Conservation (phyloP, 35 echinoderm and acorn worm genomes). For the Anneissia japonica region DNA sequence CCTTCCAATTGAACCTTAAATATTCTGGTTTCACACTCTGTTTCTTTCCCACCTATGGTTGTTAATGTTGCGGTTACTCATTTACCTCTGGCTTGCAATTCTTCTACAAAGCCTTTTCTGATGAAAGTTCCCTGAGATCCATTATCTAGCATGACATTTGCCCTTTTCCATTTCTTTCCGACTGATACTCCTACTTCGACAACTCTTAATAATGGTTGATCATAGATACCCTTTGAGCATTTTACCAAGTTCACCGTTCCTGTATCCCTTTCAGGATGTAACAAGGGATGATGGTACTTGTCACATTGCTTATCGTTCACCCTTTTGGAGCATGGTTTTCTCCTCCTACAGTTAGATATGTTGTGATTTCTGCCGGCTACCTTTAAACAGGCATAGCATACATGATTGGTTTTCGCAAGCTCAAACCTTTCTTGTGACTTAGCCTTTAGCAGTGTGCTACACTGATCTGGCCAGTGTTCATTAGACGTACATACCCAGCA, state of each 20-base stretch:
- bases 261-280: background rate
- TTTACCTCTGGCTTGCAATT: slow-evolving; percentile 1
- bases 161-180: background rate
- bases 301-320: slow-evolving; percentile 1
- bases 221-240: too few species aligned
- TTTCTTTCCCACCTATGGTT: too few species aligned
- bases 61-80: slow-evolving; percentile 5
- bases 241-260: too few species aligned
- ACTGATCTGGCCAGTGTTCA: background rate
- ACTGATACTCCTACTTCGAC: too few species aligned
- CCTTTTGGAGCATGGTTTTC: background rate
- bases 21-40: too few species aligned
- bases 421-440: background rate
- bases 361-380: slow-evolving; percentile 1
- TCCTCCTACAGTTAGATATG: background rate
- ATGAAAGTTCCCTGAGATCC: slow-evolving; percentile 29
- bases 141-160: slow-evolving; percentile 19
- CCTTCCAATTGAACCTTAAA: too few species aligned
- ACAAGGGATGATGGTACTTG: slow-evolving; percentile 6
- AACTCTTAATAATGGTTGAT: too few species aligned
- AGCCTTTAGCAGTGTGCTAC: background rate
- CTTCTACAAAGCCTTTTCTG: background rate
- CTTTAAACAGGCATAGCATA: slow-evolving; percentile 27
- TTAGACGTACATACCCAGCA: background rate
- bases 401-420: slow-evolving; percentile 8